phyloP scores from a whole-genome alignment of 2,113 vertebrate genomes.

The Tauraco erythrolophus region DNA sequence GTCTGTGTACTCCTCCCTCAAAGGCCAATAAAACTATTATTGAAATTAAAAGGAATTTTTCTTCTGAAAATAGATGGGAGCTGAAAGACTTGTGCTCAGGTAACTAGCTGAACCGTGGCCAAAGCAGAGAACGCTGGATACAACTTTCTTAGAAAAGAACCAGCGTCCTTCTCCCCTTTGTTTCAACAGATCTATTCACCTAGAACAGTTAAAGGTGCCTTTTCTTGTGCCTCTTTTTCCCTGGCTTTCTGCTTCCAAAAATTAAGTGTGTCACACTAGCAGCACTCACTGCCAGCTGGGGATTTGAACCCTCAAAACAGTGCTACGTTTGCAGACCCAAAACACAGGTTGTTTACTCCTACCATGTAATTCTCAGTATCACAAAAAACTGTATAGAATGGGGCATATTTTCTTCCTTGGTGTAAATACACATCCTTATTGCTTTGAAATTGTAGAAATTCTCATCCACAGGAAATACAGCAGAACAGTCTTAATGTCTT shows the following conservation, averaged over 20 bases:
- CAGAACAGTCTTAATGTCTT: background rate
- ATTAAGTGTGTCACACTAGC: background rate
- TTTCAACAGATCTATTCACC: background rate
- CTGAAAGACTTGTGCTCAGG: background rate
- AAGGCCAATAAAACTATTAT: background rate
- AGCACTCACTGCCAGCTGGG: background rate
- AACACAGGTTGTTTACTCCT: background rate
- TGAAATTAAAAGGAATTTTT: background rate
- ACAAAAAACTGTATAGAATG: background rate
- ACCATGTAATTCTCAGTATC: background rate
- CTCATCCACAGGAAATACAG: background rate
- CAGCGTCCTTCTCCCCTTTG: background rate
- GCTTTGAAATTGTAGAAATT: background rate
- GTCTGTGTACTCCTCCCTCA: background rate
- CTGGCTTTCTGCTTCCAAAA: background rate
- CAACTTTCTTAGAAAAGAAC: background rate
- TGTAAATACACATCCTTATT: background rate
- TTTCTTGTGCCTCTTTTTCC: background rate
- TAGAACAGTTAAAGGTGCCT: background rate
- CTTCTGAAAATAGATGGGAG: background rate
- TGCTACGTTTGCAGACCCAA: background rate
- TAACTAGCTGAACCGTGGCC: background rate
- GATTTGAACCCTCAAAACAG: background rate
- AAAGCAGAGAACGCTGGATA: background rate
- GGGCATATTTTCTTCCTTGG: background rate